phyloP scores from a whole-genome alignment of 1,140 invertebrate genomes.

The Drosophila malerkotliana region DNA sequence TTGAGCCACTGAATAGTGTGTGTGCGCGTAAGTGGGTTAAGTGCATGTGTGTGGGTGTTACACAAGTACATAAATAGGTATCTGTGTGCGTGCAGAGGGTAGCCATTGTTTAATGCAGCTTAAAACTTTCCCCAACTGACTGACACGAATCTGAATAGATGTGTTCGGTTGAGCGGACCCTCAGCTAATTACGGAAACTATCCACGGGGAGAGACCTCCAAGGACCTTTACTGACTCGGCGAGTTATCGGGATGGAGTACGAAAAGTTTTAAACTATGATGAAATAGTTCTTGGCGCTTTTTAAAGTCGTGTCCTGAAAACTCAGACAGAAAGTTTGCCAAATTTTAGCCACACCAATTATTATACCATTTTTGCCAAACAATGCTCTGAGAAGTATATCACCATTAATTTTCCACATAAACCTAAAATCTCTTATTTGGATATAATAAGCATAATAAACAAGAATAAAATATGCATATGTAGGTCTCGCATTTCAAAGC shows the following conservation, averaged over 20 bases:
- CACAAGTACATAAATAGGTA: neutral
- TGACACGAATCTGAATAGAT: slow-evolving; percentile 39
- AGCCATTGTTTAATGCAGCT: slow-evolving; percentile 52
- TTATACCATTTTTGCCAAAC: no score
- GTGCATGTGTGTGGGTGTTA: slow-evolving; percentile 12
- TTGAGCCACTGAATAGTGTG: slow-evolving; percentile 17
- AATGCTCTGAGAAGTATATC: no score
- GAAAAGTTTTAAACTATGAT: slow-evolving; percentile 24
- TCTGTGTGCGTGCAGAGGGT: slow-evolving; percentile 1
- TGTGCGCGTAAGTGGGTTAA: slow-evolving; percentile 42
- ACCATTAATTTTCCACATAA: no score
- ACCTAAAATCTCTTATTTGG: neutral
- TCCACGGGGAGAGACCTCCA: neutral
- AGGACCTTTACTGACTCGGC: neutral
- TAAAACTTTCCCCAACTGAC: slow-evolving; percentile 55
- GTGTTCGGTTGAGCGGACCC: slow-evolving; percentile 13
- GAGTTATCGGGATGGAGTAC: slow-evolving; percentile 24
- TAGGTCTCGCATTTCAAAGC: slow-evolving; percentile 4
- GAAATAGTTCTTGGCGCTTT: slow-evolving; percentile 9
- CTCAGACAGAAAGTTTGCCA: neutral
- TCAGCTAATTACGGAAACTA: slow-evolving; percentile 54
- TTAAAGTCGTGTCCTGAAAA: neutral
- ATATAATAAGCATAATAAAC: neutral
- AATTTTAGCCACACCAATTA: neutral
- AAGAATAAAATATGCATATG: neutral